Conservation (phyloP, 2,797 vertebrate genomes). For the Alfaro cultratus region DNA sequence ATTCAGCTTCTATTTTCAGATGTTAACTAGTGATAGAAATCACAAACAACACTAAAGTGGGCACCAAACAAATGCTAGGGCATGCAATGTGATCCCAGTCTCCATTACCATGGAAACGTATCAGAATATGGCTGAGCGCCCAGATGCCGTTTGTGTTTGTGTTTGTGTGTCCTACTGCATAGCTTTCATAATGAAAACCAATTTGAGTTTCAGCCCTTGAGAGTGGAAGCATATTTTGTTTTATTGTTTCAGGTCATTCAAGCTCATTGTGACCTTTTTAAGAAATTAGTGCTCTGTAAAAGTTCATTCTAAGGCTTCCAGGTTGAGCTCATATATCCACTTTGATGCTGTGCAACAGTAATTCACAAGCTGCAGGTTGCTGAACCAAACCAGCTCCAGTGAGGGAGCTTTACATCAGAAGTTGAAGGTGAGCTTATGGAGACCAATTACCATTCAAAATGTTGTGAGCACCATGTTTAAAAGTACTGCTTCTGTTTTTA, state of each 20-base stretch:
- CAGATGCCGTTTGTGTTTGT: conserved; percentile 56
- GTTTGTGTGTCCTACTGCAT: conserved; percentile 44
- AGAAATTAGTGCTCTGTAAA: conserved; percentile 6
- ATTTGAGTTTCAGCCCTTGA: conserved; percentile 37
- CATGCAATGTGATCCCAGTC: conserved; percentile 71
- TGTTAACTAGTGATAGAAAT: conserved; percentile 72
- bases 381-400: neutral
- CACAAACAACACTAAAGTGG: conserved; percentile 75
- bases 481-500: neutral
- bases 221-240: conserved; percentile 11
- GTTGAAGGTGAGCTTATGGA: neutral
- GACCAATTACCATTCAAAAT: neutral
- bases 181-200: conserved; percentile 39
- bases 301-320: conserved; percentile 11
- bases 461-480: neutral
- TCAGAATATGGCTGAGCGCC: conserved; percentile 72
- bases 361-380: neutral
- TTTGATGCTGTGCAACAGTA: neutral
- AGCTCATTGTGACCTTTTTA: conserved; percentile 21
- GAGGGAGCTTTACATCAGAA: neutral
- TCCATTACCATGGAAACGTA: conserved; percentile 81
- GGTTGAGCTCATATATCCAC: neutral
- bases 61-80: conserved; percentile 74
- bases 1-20: conserved; percentile 78
- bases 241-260: conserved; percentile 16